These are phyloP conservation scores for Albula goreensis DNA, from an alignment of 2,113 vertebrate species.

Conservation along the genomic window DNA sequence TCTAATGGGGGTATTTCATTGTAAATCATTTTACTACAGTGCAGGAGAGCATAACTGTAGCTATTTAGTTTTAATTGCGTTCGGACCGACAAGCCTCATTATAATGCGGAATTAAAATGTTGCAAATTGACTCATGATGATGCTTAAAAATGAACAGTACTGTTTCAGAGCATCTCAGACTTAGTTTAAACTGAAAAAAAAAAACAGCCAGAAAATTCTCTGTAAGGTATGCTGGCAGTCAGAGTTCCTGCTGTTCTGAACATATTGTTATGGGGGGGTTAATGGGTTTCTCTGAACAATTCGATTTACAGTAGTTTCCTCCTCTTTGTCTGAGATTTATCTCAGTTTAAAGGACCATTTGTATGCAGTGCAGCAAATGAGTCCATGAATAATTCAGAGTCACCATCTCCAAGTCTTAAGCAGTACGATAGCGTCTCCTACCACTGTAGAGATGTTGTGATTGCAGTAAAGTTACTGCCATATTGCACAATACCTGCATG, in stretches of 20 bases:
- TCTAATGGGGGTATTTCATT: conserved; percentile 1
- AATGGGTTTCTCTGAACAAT: conserved; percentile 7
- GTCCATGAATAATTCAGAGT: conserved; percentile 9
- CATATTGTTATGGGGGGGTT: neutral
- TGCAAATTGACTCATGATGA: neutral
- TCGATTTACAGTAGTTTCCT: conserved; percentile 7
- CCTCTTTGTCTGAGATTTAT: neutral
- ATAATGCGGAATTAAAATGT: neutral
- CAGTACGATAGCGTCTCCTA: neutral
- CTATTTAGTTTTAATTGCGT: conserved; percentile 1
- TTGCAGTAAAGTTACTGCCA: neutral
- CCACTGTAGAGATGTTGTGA: neutral
- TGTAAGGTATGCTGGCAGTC: neutral
- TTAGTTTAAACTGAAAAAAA: neutral
- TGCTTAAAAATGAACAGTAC: neutral
- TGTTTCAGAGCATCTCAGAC: neutral
- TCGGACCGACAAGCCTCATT: neutral
- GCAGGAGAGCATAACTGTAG: conserved; percentile 2
- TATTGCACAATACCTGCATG: neutral
- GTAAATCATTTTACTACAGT: conserved; percentile 8
- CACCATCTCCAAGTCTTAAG: neutral
- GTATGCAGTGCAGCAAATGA: neutral
- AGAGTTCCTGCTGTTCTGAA: neutral
- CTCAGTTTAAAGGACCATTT: conserved; percentile 4
- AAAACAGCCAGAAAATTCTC: neutral